Base-by-base conservation (phyloP, 2,113 vertebrate genomes). In the Hippocampus zosterae region DNA sequence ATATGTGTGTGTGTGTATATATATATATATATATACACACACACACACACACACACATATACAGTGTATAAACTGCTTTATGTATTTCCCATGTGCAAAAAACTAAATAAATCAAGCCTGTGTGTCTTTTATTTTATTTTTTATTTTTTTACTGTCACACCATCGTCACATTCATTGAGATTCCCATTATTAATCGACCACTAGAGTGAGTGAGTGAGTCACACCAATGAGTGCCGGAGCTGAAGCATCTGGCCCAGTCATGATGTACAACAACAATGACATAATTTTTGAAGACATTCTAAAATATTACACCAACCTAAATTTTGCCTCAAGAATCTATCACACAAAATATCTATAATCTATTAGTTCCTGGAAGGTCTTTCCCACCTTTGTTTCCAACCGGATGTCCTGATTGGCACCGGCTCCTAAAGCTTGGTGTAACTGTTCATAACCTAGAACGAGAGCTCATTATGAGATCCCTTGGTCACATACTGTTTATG, bases 361-460 rank as follows among this genome's bases (percentile, higher is more conserved):
- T 1, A n/a, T 33, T 3, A 67, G 33, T 59, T 46, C 37, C 21
- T 42, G 13, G 61, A 42, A 67, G 12, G 19, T 9, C 55, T 63
- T 52, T 27, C 70, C 64, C 33, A 23, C 67, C 25, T 25, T 7
- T 37, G 50, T 27, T 25, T 41, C 57, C 23, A 40, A 53, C 27
- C 64, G 25, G 25, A 72, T 57, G 6, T 68, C 46, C 27, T 25
- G 5, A 61, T 40, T 21, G 55, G 2, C 16, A 75, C 13, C 37
- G 65, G n/a, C 61, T 42, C 44, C 79, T 74, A 92, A 56, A 92
- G 76, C 80, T 77, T 85, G 19, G 88, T 92, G 78, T 41, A 77
- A 70, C 8, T 67, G 44, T 70, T 33, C 66, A 74, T 71, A n/a
- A 82, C 82, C 92, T 92, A 81, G 65, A 91, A 91, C 69, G 67